Percentiles rank a stretch among this genome's conserved stretches.
These are phyloP conservation scores for Trichogramma pretiosum DNA, from an alignment of 1,140 invertebrate genomes.

Conservation along the genomic window DNA sequence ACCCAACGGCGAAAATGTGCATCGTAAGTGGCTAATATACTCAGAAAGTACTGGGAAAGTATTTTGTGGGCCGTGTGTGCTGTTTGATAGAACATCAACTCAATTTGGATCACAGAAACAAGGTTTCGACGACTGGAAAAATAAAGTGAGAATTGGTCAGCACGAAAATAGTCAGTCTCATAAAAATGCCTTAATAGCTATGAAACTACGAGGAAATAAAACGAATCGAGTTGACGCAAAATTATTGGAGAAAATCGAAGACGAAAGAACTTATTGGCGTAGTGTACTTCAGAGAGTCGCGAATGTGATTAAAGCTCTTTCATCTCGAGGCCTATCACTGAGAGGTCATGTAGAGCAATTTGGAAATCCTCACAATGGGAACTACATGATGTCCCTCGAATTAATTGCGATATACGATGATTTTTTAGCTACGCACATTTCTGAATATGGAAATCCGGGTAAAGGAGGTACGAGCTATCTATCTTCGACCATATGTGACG, in stretches of 20 bases:
- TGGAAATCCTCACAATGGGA: slow-evolving; percentile 22
- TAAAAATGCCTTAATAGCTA: background rate
- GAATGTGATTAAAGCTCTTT: slow-evolving; percentile 16
- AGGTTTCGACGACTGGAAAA: background rate
- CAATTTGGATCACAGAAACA: background rate
- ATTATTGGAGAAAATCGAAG: background rate
- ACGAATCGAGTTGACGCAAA: background rate
- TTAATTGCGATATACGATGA: slow-evolving; percentile 31
- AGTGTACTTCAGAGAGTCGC: slow-evolving; percentile 17
- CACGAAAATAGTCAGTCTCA: background rate
- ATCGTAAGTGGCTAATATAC: background rate
- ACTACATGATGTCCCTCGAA: slow-evolving; percentile 28
- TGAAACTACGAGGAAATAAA: background rate
- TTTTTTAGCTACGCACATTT: slow-evolving; percentile 31
- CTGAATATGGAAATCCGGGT: slow-evolving; percentile 26
- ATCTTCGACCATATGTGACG: slow-evolving; percentile 22
- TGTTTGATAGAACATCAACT: background rate
- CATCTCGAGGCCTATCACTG: slow-evolving; percentile 22
- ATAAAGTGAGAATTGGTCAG: background rate
- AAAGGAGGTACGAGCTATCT: slow-evolving; percentile 19
- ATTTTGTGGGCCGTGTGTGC: background rate
- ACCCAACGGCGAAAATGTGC: background rate
- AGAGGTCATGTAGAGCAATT: slow-evolving; percentile 20
- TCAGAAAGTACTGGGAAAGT: background rate
- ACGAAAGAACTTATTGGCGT: slow-evolving; percentile 18